Percentiles rank a stretch among this genome's conserved stretches.
Evolutionary conservation across 2,888 invertebrate genomes (phyloP).

Genomic region (Blomia tropicalis): DNA sequence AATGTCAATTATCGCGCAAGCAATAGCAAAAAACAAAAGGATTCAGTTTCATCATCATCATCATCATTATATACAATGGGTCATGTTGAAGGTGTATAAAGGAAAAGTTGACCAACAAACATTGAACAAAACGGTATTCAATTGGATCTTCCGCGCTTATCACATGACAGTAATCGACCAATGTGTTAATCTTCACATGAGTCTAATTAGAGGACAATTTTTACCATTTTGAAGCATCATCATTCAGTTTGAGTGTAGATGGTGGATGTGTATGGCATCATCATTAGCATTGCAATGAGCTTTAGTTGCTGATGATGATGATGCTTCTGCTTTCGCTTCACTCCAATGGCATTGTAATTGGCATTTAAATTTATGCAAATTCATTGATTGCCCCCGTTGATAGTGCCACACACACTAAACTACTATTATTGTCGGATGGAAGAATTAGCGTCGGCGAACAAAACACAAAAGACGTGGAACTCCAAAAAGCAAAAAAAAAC

Average conservation of each 20-base stretch:
- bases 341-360: slow-evolving; percentile 7
- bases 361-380: slow-evolving; percentile 13
- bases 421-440: no score
- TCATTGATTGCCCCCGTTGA: slow-evolving; percentile 2
- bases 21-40: no score
- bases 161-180: neutral
- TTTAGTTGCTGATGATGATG: neutral
- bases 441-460: no score
- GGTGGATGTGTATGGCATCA: neutral
- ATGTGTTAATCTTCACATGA: slow-evolving; percentile 14
- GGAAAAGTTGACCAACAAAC: no score
- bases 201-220: neutral
- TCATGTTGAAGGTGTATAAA: no score
- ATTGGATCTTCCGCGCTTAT: slow-evolving; percentile 8
- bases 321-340: no score
- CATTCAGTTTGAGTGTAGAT: neutral
- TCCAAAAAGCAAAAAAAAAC: no score
- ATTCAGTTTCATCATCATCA: no score
- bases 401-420: no score
- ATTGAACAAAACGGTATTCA: neutral
- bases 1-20: no score
- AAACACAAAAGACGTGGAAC: no score
- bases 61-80: no score
- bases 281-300: slow-evolving; percentile 3
- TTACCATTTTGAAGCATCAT: neutral